phyloP scores from a whole-genome alignment of 2,797 vertebrate genomes.

The Phoeniculus purpureus region DNA sequence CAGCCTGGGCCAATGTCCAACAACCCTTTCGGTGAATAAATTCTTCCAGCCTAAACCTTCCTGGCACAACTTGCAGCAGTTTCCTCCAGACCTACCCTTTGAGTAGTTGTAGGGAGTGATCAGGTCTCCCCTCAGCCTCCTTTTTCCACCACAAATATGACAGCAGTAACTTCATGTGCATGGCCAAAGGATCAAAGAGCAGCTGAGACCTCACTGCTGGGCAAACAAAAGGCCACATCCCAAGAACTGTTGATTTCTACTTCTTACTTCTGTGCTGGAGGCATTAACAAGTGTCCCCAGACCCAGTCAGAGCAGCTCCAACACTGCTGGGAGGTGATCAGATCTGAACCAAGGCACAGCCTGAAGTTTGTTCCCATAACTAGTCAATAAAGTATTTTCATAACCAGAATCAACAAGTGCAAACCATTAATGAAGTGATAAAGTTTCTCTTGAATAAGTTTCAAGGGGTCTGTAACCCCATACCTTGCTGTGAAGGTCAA shows the following conservation, averaged over 20 bases:
- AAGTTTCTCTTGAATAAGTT: not conserved
- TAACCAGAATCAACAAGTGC: not conserved
- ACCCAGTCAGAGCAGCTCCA: not conserved
- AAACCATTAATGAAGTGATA: not conserved
- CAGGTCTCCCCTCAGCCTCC: no score
- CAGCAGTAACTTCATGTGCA: accelerated
- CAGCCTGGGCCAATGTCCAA: no score
- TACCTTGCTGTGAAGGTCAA: not conserved
- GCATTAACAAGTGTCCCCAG: not conserved
- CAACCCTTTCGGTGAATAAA: no score
- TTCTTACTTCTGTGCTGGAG: not conserved
- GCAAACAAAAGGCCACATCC: not conserved
- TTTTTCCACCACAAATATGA: accelerated
- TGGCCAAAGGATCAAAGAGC: not conserved
- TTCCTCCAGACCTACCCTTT: no score
- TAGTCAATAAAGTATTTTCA: not conserved
- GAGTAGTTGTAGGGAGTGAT: no score
- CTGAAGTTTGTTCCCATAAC: not conserved
- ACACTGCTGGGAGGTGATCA: not conserved
- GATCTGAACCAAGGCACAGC: not conserved
- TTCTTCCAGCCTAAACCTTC: no score
- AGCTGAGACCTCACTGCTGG: not conserved
- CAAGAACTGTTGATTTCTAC: not conserved
- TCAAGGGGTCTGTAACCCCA: not conserved
- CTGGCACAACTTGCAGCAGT: no score